Base-by-base conservation (phyloP, 2,888 invertebrate species). In the Sinodicranocentrus sp. region DNA sequence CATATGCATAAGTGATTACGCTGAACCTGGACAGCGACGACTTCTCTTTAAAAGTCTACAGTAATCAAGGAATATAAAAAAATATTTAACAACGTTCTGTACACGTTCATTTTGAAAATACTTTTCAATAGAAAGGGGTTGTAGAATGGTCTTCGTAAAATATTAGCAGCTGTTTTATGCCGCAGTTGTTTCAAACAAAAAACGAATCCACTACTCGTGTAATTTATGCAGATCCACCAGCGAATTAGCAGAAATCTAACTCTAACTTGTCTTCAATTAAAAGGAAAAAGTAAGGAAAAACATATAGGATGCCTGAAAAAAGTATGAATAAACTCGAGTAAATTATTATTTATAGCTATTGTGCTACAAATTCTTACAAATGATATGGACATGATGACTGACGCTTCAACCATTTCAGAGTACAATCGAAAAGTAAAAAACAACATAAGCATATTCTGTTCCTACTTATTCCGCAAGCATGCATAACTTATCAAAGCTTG, bases 211-310 rank as follows among this genome's bases (percentile, higher is more conserved):
- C 8, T 61, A n/a, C 19, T 48, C n/a, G n/a, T 26, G 48, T 68
- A 48, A 48, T 68, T 68, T 68, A 68, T 68, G 48, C 68, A 44
- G 39, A 68, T 65, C 39, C 21, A 65, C 43, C 19, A 21, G 43
- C 65, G 21, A 68, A 48, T 68, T 68, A 68, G 28, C 48, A 17
- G 23, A 23, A 48, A 48, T 68, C 68, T 19, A 19, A n/a, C n/a
- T n/a, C n/a, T 39, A 44, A 44, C 44, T 44, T 68, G 68, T 68
- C 68, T 68, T 68, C 68, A 68, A 68, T 68, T 68, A 68, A 26
- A 25, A 48, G 26, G 68, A 48, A 68, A 44, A 48, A 25, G 5
- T 23, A 23, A 25, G 25, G 48, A 44, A 48, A 67, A 68, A 68
- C 61, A 61, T 33, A 33, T 48, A n/a, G n/a, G 48, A 10, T 48